These are phyloP conservation scores for Cephonodes hylas DNA, from an alignment of 2,888 invertebrate species.

Conservation along the genomic window DNA sequence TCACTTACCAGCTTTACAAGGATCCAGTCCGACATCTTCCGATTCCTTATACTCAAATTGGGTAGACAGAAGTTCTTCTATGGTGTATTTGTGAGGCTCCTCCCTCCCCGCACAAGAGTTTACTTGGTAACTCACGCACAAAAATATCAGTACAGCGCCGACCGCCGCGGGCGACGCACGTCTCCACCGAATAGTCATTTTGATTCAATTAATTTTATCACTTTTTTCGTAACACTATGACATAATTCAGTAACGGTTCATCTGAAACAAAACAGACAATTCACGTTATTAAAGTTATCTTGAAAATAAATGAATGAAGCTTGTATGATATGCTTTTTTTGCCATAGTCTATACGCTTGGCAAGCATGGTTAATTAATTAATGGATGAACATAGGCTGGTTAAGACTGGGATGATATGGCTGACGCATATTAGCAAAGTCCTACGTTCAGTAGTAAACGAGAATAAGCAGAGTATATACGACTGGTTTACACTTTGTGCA, in stretches of 20 bases:
- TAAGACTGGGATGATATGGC: no score
- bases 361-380: no score
- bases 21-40: conserved; percentile 89
- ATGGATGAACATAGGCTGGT: no score
- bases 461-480: no score
- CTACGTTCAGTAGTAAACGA: no score
- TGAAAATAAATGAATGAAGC: no score
- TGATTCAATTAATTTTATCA: conserved; percentile 36
- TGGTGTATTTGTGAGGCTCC: conserved; percentile 80
- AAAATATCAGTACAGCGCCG: conserved; percentile 50
- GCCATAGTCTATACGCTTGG: no score
- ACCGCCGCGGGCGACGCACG: conserved; percentile 46
- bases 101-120: conserved; percentile 53
- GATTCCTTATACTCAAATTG: conserved; percentile 86
- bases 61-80: conserved; percentile 84
- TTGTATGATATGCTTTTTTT: no score
- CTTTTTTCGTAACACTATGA: conserved; percentile 46
- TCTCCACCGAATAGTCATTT: conserved; percentile 54
- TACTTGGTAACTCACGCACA: conserved; percentile 43
- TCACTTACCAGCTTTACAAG: conserved; percentile 91
- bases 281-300: not conserved
- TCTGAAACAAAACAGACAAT: conserved; percentile 59
- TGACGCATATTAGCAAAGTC: no score
- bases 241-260: conserved; percentile 45
- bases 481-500: no score